Evolutionary conservation across 2,797 vertebrate species (phyloP).

Genomic region (Sphaeramia orbicularis): DNA sequence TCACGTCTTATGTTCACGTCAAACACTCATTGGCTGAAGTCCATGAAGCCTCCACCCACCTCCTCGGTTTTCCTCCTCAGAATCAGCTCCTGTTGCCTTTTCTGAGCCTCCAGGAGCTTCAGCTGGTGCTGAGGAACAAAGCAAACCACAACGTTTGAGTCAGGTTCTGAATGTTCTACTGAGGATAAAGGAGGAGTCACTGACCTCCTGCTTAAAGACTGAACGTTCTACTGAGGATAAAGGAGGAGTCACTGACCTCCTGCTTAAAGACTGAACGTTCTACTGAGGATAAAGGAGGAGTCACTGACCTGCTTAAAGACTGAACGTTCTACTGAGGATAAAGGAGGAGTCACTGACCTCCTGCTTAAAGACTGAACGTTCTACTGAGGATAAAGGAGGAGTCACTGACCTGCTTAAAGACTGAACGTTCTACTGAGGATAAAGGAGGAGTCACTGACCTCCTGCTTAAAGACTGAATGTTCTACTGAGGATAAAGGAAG

Average conservation of each 20-base stretch:
- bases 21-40: too few species aligned
- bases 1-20: too few species aligned
- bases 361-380: too few species aligned
- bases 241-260: conserved; percentile 83
- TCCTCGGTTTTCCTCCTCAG: conserved; percentile 96
- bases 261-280: too few species aligned
- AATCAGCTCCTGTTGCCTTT: conserved; percentile 96
- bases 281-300: too few species aligned
- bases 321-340: too few species aligned
- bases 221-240: too few species aligned
- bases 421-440: too few species aligned
- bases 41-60: conserved; percentile 78
- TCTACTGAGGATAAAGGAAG: too few species aligned
- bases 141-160: background rate
- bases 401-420: conserved; percentile 84
- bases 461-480: conserved; percentile 86
- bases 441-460: conserved; percentile 78
- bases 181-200: background rate
- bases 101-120: conserved; percentile 95
- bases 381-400: background rate
- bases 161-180: background rate
- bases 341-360: conserved; percentile 81
- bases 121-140: conserved; percentile 90
- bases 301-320: conserved; percentile 94
- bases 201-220: conserved; percentile 95